Evolutionary conservation across 2,888 invertebrate genomes (phyloP), one percentile per base, ranked within the genome.

Genomic region (Hyposoter dolosus): DNA sequence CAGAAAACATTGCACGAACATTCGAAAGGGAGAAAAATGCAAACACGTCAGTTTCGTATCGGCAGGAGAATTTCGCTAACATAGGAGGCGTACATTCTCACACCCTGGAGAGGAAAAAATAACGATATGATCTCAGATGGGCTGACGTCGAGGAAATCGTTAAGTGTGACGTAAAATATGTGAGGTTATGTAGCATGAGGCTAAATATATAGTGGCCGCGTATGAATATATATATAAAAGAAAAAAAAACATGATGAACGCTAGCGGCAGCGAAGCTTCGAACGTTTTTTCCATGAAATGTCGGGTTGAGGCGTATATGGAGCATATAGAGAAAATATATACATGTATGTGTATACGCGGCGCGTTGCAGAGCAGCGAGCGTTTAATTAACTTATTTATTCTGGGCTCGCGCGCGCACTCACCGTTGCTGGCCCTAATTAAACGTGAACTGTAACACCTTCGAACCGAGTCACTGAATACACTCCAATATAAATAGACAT

Each of bases 351-450:
- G 23, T 74, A 7, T 63, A 4, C 1, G 3, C 1, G 3, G 35
- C 17, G 66, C 15, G 78, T 35, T 50, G 17, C 53, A 76, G 40
- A 40, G 56, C 28, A 79, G 40, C 84, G 78, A 85, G 65, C 86
- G 87, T 92, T 91, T 92, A 92, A 93, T 93, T 93, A 93, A 93
- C 92, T 93, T 93, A 93, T 93, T 93, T 93, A 93, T 93, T 91
- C 90, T 90, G 88, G 88, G 63, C 82, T 86, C 86, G 86, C 86
- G 86, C 86, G 83, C 86, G 80, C 75, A 82, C 75, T 76, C 86
- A 69, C 75, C 72, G 82, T 82, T 83, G 89, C 91, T 89, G 89
- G 87, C 88, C 90, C 93, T 93, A 93, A 93, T 93, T 93, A 93
- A 93, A 93, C 92, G 92, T 90, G 93, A 93, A 92, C 91, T 91